phyloP scores from a whole-genome alignment of 1,140 invertebrate genomes.

The Eriocheir sinensis region DNA sequence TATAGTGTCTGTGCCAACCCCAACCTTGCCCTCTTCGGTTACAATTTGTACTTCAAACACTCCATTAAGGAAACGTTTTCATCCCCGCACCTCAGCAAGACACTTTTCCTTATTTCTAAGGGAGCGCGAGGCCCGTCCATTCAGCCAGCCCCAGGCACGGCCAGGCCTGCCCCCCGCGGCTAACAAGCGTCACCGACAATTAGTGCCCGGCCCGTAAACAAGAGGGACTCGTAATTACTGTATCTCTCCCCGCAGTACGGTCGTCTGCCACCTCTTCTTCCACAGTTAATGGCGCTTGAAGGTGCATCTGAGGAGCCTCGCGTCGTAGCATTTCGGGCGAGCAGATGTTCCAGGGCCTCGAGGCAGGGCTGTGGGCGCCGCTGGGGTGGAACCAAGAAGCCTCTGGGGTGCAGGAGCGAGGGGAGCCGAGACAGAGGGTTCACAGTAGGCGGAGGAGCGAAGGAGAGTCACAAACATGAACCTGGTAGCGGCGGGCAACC shows the following conservation, averaged over 20 bases:
- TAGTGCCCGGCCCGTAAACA: constrained; percentile 64
- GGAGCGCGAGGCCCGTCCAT: background rate
- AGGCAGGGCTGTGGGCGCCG: background rate
- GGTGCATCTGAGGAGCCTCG: constrained; percentile 52
- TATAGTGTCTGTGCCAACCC: background rate
- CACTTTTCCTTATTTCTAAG: background rate
- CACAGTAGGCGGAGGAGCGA: background rate
- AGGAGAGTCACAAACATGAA: background rate
- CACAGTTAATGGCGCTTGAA: constrained; percentile 67
- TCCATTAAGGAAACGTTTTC: too few species aligned
- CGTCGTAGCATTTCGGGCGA: constrained; percentile 37
- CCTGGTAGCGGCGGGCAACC: background rate
- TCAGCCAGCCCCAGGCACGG: too few species aligned
- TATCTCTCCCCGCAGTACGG: constrained; percentile 44
- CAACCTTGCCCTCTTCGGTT: background rate
- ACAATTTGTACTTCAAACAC: background rate
- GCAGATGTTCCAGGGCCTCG: background rate
- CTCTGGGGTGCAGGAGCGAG: background rate
- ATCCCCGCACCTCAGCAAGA: background rate
- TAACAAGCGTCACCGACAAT: constrained; percentile 71
- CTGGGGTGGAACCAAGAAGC: constrained; percentile 35
- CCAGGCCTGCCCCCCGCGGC: background rate
- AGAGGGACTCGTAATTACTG: constrained; percentile 56
- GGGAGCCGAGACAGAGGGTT: background rate
- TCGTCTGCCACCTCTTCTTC: constrained; percentile 64